Conservation (phyloP, 2,797 vertebrate genomes). For the Margarornis squamiger region DNA sequence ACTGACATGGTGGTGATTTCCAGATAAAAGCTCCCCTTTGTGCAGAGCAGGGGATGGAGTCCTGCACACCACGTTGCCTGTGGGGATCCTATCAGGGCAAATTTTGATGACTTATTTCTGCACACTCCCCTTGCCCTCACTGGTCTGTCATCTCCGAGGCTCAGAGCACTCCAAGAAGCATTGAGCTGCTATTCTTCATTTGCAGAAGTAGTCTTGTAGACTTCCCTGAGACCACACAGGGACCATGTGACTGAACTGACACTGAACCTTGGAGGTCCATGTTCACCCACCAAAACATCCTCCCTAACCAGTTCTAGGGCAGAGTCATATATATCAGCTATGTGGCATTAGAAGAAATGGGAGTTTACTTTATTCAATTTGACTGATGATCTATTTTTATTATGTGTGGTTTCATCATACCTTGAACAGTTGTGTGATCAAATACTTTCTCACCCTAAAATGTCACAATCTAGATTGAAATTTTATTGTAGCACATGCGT, state of each 20-base stretch:
- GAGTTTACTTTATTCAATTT: background rate
- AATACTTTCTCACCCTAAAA: background rate
- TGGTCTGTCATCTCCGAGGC: background rate
- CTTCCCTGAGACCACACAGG: background rate
- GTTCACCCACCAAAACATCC: background rate
- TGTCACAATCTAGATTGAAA: background rate
- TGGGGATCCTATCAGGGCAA: background rate
- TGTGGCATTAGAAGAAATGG: background rate
- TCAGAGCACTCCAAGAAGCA: background rate
- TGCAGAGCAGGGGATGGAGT: background rate
- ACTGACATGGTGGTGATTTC: background rate
- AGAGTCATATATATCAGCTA: background rate
- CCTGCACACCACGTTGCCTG: fast-evolving
- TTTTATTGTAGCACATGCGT: background rate
- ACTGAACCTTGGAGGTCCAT: background rate
- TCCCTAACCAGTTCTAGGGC: background rate
- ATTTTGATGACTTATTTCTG: background rate
- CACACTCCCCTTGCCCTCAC: background rate
- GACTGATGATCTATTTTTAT: background rate
- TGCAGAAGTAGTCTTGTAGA: background rate
- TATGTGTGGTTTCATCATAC: background rate
- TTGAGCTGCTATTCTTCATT: background rate
- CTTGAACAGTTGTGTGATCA: background rate
- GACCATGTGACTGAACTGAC: background rate
- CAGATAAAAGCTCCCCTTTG: background rate